A percentile compares a stretch with the other conserved stretches of the same genome.
These are phyloP conservation scores for Drosophila leonis DNA, from an alignment of 2,888 invertebrate species.

Conservation along the genomic window DNA sequence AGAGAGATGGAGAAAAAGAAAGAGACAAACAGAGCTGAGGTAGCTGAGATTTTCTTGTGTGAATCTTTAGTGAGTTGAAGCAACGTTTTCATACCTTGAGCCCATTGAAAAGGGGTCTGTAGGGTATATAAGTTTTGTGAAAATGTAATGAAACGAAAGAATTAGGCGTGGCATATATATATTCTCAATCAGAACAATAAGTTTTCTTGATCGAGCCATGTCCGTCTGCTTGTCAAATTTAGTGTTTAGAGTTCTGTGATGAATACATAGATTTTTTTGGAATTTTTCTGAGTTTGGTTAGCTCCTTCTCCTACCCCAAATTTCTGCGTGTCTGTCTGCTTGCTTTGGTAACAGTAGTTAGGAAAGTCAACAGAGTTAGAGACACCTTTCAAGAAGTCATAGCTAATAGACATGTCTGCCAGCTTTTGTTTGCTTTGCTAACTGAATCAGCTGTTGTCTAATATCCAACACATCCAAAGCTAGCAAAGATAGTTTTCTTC, in stretches of 20 bases:
- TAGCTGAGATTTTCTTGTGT: constrained; percentile 2
- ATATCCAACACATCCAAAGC: background rate
- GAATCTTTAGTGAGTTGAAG: background rate
- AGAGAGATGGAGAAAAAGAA: background rate
- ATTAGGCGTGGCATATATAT: too few species aligned
- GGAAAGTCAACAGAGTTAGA: background rate
- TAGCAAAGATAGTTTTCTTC: background rate
- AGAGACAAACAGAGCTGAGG: background rate
- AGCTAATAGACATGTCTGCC: background rate
- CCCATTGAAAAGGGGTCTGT: background rate
- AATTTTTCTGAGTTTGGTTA: too few species aligned
- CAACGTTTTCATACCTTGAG: background rate
- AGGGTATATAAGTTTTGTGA: background rate
- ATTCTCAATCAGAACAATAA: too few species aligned
- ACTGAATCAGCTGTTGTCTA: background rate
- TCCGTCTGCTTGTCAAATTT: too few species aligned
- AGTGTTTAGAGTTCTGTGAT: too few species aligned
- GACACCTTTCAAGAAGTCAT: background rate
- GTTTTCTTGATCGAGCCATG: too few species aligned
- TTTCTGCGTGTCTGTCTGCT: too few species aligned
- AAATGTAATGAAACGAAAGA: background rate
- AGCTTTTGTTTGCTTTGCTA: background rate
- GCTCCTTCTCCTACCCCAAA: too few species aligned
- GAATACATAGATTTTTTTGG: too few species aligned
- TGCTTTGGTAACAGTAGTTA: too few species aligned